Base-by-base conservation (phyloP, 2,888 invertebrate genomes). In the Heliconius cydno region DNA sequence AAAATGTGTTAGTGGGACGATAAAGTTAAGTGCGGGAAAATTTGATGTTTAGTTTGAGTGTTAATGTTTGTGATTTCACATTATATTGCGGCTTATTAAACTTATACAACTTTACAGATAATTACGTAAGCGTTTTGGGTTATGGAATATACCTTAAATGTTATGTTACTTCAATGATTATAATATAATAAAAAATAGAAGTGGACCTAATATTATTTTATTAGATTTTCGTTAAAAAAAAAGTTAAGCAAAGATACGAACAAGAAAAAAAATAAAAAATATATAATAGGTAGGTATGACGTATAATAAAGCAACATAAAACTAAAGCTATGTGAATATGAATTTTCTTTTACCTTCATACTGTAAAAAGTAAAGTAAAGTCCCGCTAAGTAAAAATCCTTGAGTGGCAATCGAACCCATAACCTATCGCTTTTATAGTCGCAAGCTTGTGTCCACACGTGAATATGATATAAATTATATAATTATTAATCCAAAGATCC, bases 11-110 rank as follows among this genome's bases (percentile, higher is more conserved):
- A 71, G 52, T 70, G 52, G 57, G 76, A 76, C 79, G 70, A 80
- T 82, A 80, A 80, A 76, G 65, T 76, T 68, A 57, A 78, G 71
- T 77, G 78, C 73, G 72, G 68, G 70, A 76, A 66, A 81, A 67
- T 78, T 72, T 71, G 67, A 70, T 66, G 52, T 46, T 77, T 65
- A 38, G 19, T 25, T 46, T 76, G 65, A 66, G 66, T 46, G 75
- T 66, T 75, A 75, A 34, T 75, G 46, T 46, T 75, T 75, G 41
- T 41, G 46, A 65, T 66, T 66, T 46, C 13, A 66, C 6, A 25
- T 75, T 34, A 34, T 38, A 25, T n/a, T 73, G n/a, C n/a, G n/a
- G 34, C 10, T 2, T 60, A n/a, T 57, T 73, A 60, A 57, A 34
- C 7, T 9, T 73, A 13, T 60, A 57, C 5, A 34, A 60, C 34